Base-by-base conservation (phyloP, 2,797 vertebrate genomes). In the Pampus argenteus region DNA sequence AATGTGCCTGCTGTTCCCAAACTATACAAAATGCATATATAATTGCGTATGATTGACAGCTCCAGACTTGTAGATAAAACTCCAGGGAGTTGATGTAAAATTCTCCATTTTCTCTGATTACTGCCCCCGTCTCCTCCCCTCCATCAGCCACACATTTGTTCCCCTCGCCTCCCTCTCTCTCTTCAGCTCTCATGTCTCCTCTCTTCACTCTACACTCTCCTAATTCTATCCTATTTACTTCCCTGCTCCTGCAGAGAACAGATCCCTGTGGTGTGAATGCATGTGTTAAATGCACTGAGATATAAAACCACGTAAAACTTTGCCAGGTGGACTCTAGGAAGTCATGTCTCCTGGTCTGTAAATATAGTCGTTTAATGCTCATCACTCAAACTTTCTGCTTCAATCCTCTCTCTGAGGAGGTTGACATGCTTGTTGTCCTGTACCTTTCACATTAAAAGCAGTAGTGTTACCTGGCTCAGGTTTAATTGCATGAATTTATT, bases 161-260 rank as follows among this genome's bases (percentile, higher is more conserved):
- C 42, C 57, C 47, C 74, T 81, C 1, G 0, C 40, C 42, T 45
- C 66, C 40, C 38, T 65, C 28, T 57, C 38, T 65, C 28, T 57
- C 51, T 14, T 70, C 42, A 45, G n/a, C 45, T 63, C 49, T 52
- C 5, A 22, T 5, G 8, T 66, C 38, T 65, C 25, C 70, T 60
- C 59, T 58, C 48, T 14, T 68, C 61, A 25, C 52, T 15, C 18
- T 54, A 44, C 31, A 44, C 31, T 68, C 50, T 36, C 36, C 31
- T 66, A 73, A 64, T 80, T 78, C 61, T 31, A 58, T 36, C 70
- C 59, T 51, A 72, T 86, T 81, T 81, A 59, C 75, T 72, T 81
- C 57, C 47, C 3, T 17, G 9, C 50, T 68, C 61, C 70, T 34
- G 60, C 56, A 31, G 60, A 61, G 54, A 47, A 56, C 31, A 45